Conservation (phyloP, 1,140 invertebrate genomes). For the Eumeta japonica region DNA sequence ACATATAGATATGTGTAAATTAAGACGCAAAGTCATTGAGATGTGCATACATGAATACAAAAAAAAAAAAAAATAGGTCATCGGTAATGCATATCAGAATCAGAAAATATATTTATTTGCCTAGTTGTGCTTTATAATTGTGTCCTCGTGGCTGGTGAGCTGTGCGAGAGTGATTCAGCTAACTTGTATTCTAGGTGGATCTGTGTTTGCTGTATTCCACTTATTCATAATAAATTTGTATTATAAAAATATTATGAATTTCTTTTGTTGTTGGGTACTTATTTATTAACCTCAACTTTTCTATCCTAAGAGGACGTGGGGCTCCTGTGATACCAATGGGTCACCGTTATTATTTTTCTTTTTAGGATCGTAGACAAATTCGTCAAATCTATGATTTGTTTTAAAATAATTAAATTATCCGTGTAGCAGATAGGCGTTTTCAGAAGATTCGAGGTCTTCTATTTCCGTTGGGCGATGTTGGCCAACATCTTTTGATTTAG, state of each 20-base stretch:
- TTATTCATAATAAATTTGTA: too few species aligned
- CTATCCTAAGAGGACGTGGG: too few species aligned
- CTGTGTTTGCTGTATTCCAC: too few species aligned
- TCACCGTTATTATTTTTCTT: constrained; percentile 3
- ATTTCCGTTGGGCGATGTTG: not conserved
- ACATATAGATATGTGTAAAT: too few species aligned
- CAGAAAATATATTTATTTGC: constrained; percentile 7
- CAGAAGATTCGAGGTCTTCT: constrained; percentile 4
- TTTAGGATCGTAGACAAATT: constrained; percentile 1
- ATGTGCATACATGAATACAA: too few species aligned
- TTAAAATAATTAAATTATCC: constrained; percentile 2
- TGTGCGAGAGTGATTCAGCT: constrained; percentile 4
- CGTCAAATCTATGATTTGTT: constrained; percentile 5
- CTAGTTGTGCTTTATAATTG: constrained; percentile 2
- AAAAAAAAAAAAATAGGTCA: too few species aligned
- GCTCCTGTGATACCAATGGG: too few species aligned
- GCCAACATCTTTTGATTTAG: constrained; percentile 5
- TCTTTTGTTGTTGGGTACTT: too few species aligned
- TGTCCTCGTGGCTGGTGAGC: too few species aligned
- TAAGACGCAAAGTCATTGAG: too few species aligned
- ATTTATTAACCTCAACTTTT: too few species aligned
- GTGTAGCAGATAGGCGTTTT: constrained; percentile 1
- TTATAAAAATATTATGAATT: too few species aligned
- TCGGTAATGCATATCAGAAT: constrained; percentile 7
- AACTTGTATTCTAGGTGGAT: constrained; percentile 7